A percentile compares a stretch with the other conserved stretches of the same genome.
These are phyloP conservation scores for Thermophis baileyi DNA, from an alignment of 2,113 vertebrate species.

Conservation along the genomic window DNA sequence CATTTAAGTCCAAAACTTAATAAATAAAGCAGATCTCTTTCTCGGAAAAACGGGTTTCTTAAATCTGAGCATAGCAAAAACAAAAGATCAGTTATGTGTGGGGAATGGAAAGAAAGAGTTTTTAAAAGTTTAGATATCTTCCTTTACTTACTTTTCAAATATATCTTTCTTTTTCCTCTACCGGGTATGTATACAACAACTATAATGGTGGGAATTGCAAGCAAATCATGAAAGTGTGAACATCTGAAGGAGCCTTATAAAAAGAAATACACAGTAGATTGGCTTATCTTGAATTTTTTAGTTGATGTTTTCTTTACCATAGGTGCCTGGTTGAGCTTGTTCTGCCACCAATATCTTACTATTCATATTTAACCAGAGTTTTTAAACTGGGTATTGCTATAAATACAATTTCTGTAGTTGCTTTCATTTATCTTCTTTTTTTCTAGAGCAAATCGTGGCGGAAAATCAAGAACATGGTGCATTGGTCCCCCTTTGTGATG, in stretches of 20 bases:
- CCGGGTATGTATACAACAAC: background rate
- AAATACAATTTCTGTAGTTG: slow-evolving; percentile 18
- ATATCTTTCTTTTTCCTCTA: background rate
- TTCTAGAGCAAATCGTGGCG: slow-evolving; percentile 94
- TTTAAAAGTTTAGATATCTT: background rate
- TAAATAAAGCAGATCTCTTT: slow-evolving; percentile 50
- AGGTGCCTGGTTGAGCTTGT: background rate
- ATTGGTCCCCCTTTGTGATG: slow-evolving; percentile 98
- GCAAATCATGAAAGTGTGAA: background rate
- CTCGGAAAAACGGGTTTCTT: background rate
- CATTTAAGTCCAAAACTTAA: background rate
- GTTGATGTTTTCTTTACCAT: background rate
- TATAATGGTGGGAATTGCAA: background rate
- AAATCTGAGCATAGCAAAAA: background rate
- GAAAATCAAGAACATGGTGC: slow-evolving; percentile 99
- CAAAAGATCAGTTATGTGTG: background rate
- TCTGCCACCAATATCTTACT: background rate
- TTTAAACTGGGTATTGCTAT: slow-evolving; percentile 33
- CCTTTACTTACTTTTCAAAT: background rate
- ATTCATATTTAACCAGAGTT: slow-evolving; percentile 22
- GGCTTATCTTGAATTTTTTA: background rate
- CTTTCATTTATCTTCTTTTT: slow-evolving; percentile 32
- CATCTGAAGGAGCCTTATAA: background rate
- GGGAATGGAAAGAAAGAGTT: background rate
- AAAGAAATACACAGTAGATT: background rate